Evolutionary conservation across 2,113 vertebrate genomes (phyloP), one percentile per base, ranked within the genome.

Genomic region (Chloroceryle aenea): DNA sequence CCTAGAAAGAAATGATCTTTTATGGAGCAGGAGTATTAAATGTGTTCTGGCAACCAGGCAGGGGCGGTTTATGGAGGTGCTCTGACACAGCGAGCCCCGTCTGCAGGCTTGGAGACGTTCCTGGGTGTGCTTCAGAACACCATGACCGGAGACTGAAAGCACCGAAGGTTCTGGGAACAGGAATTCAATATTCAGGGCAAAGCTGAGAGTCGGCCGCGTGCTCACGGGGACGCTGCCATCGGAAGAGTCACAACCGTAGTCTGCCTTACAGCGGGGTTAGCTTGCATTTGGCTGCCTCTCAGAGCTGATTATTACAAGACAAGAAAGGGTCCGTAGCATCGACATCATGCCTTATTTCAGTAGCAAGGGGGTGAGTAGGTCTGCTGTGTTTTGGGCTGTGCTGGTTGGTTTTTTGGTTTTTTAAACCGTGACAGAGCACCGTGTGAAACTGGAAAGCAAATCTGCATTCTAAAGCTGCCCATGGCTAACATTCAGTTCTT

Each of bases 1-100:
- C 91, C 84, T 23, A 73, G 66, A 93, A 95, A 93, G 87, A 95
- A 79, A 87, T 77, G 76, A 91, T 96, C 75, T 93, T 96, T 95
- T 96, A 95, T 76, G 96, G 84, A 96, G 81, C 82, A 96, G 87
- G 7, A 80, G 67, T 2, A 73, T 92, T 67, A 72, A 91, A 92
- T 47, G 40, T 45, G 74, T 62, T 61, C 89, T 96, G 81, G 93
- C 96, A 71, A 43, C 43, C 85, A 72, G 92, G 86, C 72, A 76
- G 40, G 5, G 14, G 23, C 45, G 56, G 71, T 86, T 95, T 85
- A 14, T 47, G 4, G 59, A 30, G 67, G 72, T 73, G 88, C 88
- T 92, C 10, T 82, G 83, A n/a, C 78, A 21, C 82, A 63, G 58
- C 77, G n/a, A 85, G 64, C 91, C 85, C 67, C 58, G 69, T 26